Evolutionary conservation across 2,888 invertebrate species (phyloP), one percentile per base, ranked within the genome.

Genomic region (Frankliniella fusca): DNA sequence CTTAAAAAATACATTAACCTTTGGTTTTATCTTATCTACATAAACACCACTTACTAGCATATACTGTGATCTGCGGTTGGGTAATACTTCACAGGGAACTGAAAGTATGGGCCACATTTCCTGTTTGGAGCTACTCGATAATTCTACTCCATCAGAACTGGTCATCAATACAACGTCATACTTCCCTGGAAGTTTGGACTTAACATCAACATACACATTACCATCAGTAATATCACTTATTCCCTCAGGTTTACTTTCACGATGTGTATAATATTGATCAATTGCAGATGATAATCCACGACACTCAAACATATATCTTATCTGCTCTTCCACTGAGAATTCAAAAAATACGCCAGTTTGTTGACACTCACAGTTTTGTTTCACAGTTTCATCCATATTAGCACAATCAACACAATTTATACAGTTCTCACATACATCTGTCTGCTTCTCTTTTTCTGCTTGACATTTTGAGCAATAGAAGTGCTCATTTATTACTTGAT

Each of bases 191-290:
- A 65, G 20, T 7, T 18, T 20, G 7, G 12, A 65, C 7, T 20
- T 11, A 65, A 65, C 20, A 11, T 65, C 20, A 18, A 18, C 20
- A 20, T 65, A 65, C 20, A 18, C 65, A 65, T 20, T 65, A 20
- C 65, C 65, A 20, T 65, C 65, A 65, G 65, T 65, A 65, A 65
- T 65, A 65, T 65, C 65, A 65, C 65, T 18, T 7, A 65, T 65
- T 7, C 65, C 11, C 20, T 20, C 65, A 15, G 11, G 15, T 20
- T 10, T 20, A 7, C 7, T 65, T 7, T 18, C 20, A 7, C 11
- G 7, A 65, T 20, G 11, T 11, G 65, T 20, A 65, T 20, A 20
- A 65, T 65, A 65, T 20, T 65, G 12, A 65, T 65, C 65, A 65
- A 65, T 65, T 7, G 65, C 65, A 65, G 65, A 10, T 18, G 65